Evolutionary conservation across 2,113 vertebrate species (phyloP).

Genomic region (Piaya cayana): DNA sequence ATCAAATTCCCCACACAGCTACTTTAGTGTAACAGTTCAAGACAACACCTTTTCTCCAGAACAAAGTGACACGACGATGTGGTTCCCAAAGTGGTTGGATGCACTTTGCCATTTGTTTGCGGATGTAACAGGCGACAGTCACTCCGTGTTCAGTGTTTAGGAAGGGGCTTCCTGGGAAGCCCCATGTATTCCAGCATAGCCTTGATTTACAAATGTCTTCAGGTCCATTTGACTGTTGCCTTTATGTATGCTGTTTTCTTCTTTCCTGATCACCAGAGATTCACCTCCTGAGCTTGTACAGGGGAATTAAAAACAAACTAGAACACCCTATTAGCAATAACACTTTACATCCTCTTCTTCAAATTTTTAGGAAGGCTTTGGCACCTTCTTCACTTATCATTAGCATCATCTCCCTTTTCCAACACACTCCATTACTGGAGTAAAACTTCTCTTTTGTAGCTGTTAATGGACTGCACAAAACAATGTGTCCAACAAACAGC

Average conservation of each 20-base stretch:
- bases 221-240: background rate
- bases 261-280: background rate
- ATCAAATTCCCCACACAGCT: background rate
- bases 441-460: background rate
- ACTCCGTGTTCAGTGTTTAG: background rate
- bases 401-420: background rate
- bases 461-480: background rate
- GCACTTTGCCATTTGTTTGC: background rate
- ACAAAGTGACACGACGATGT: background rate
- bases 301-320: background rate
- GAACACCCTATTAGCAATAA: background rate
- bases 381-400: background rate
- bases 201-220: background rate
- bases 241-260: background rate
- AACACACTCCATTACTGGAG: no score
- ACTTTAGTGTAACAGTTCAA: background rate
- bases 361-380: background rate
- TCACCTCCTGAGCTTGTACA: background rate
- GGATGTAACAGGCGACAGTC: accelerated
- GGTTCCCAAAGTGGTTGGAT: background rate
- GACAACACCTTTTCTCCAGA: background rate
- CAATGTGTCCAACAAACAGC: accelerated
- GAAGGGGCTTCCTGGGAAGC: background rate
- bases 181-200: background rate
- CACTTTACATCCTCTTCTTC: background rate